phyloP scores from a whole-genome alignment of 2,888 invertebrate genomes.

The Glyphotaelius pellucidus region DNA sequence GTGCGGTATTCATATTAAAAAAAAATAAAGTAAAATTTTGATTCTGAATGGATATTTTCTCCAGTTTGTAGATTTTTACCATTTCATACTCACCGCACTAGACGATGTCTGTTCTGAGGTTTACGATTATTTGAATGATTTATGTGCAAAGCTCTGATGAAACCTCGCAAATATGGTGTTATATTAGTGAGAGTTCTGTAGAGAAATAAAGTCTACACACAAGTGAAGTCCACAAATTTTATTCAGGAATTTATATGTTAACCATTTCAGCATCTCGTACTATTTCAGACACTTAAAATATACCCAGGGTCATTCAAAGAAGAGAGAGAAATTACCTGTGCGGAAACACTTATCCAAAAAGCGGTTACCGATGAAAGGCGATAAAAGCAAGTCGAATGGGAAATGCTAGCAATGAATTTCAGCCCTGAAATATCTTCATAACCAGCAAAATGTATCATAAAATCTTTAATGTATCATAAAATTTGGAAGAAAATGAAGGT shows the following conservation, averaged over 20 bases:
- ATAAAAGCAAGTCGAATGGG: not conserved
- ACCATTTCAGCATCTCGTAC: not conserved
- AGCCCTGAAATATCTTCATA: not conserved
- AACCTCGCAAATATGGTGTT: not conserved
- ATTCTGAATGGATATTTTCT: too few species aligned
- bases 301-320: not conserved
- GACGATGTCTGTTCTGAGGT: too few species aligned
- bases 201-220: not conserved
- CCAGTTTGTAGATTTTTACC: too few species aligned
- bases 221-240: not conserved
- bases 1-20: too few species aligned
- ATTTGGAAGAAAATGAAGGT: not conserved
- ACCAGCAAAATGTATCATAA: not conserved
- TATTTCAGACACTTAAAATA: not conserved
- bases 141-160: not conserved
- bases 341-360: not conserved
- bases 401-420: not conserved
- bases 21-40: too few species aligned
- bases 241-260: not conserved
- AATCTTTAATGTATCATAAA: not conserved
- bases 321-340: not conserved
- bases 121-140: too few species aligned
- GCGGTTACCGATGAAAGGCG: not conserved
- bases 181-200: not conserved
- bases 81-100: too few species aligned